A percentile compares a stretch with the other conserved stretches of the same genome.
These are phyloP conservation scores for Drosophila yooni DNA, from an alignment of 2,888 invertebrate genomes.

Conservation along the genomic window DNA sequence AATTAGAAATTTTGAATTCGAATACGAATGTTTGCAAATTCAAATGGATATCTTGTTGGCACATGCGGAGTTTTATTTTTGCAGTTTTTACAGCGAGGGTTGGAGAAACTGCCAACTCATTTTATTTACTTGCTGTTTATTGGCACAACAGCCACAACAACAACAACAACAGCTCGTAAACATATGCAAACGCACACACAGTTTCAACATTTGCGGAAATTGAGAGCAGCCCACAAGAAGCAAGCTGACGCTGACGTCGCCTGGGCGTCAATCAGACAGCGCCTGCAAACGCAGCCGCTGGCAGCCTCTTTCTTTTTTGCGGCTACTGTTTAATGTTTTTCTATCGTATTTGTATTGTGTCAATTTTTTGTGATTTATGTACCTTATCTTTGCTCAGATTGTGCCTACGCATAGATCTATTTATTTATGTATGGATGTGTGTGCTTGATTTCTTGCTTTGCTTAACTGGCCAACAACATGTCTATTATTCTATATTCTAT, in stretches of 20 bases:
- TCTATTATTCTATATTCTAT: conserved; percentile 24
- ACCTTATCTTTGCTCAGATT: conserved; percentile 28
- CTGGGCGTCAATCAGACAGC: conserved; percentile 65
- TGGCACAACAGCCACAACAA: conserved; percentile 16
- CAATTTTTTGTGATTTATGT: conserved; percentile 57
- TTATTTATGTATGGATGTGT: neutral
- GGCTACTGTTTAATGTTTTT: conserved; percentile 46
- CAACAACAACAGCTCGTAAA: conserved; percentile 8
- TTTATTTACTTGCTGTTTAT: conserved; percentile 40
- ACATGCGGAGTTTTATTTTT: conserved; percentile 1
- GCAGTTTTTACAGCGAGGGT: conserved; percentile 1
- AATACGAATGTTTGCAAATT: conserved; percentile 2
- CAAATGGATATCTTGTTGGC: neutral
- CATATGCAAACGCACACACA: conserved; percentile 17
- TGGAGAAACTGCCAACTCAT: conserved; percentile 21
- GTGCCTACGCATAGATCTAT: conserved; percentile 26
- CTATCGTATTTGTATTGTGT: conserved; percentile 34
- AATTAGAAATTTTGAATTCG: conserved; percentile 10
- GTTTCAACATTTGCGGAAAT: conserved; percentile 49
- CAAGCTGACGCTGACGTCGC: conserved; percentile 22
- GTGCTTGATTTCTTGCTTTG: conserved; percentile 1
- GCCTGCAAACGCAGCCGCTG: conserved; percentile 12
- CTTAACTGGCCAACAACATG: conserved; percentile 9
- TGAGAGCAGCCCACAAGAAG: conserved; percentile 51
- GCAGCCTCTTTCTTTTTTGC: conserved; percentile 8